Conservation (phyloP, 2,888 invertebrate genomes). For the Erebia palarica region DNA sequence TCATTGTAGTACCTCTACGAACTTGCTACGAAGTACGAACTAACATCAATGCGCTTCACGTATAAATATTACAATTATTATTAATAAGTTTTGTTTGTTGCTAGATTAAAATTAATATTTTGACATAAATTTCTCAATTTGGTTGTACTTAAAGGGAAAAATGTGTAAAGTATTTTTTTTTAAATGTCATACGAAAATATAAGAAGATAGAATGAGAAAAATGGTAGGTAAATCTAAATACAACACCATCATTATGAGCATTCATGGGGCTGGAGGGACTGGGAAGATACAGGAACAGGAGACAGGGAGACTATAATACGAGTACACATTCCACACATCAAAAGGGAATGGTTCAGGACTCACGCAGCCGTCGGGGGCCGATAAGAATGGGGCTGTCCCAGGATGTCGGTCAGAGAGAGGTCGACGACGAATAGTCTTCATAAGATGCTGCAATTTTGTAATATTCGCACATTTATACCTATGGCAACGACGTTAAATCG, state of each 20-base stretch:
- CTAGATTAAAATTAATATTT: background rate
- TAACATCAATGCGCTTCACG: constrained; percentile 32
- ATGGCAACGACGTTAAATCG: constrained; percentile 75
- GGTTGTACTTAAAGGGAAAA: constrained; percentile 1
- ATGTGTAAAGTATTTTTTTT: constrained; percentile 14
- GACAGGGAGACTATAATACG: constrained; percentile 59
- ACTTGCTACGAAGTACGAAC: constrained; percentile 19
- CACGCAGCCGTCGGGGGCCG: constrained; percentile 76
- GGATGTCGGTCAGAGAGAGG: constrained; percentile 84
- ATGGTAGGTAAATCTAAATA: constrained; percentile 54
- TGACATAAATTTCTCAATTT: constrained; percentile 4
- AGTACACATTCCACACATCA: constrained; percentile 77
- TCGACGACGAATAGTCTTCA: constrained; percentile 88
- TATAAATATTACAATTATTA: constrained; percentile 4
- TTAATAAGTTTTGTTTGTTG: background rate
- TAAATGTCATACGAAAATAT: constrained; percentile 43
- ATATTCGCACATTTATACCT: constrained; percentile 81
- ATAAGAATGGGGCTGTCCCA: constrained; percentile 76
- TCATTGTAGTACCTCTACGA: constrained; percentile 32
- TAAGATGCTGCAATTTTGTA: constrained; percentile 86
- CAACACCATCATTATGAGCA: constrained; percentile 62
- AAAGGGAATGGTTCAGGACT: constrained; percentile 73
- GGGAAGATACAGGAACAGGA: constrained; percentile 47
- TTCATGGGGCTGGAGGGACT: constrained; percentile 53
- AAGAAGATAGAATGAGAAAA: constrained; percentile 43